These are phyloP conservation scores for Drosophila hamatofila DNA, from an alignment of 2,888 invertebrate species.

Conservation along the genomic window DNA sequence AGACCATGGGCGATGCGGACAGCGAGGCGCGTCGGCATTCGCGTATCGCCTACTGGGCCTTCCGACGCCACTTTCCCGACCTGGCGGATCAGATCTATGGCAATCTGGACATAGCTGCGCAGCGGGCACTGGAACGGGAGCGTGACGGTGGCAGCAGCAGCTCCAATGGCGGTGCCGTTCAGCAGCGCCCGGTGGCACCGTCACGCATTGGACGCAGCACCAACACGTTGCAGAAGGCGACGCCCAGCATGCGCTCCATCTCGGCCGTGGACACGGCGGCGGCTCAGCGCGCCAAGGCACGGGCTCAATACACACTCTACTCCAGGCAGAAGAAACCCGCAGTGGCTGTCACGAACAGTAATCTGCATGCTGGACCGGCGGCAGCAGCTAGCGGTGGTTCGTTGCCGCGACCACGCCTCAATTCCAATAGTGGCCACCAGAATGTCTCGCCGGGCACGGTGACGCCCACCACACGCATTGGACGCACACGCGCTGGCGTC, in stretches of 20 bases:
- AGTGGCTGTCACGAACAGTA: conserved; percentile 36
- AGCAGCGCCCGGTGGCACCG: conserved; percentile 52
- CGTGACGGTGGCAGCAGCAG: conserved; percentile 60
- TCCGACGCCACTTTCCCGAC: conserved; percentile 95
- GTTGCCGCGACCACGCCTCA: conserved; percentile 76
- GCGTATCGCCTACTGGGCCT: conserved; percentile 94
- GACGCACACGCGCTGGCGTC: conserved; percentile 88
- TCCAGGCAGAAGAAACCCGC: conserved; percentile 88
- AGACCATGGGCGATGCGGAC: conserved; percentile 97
- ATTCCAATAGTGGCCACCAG: conserved; percentile 42
- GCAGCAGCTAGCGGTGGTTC: conserved; percentile 66
- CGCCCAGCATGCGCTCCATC: conserved; percentile 91
- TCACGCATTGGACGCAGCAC: conserved; percentile 79
- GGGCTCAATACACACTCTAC: conserved; percentile 93
- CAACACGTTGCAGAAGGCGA: conserved; percentile 74
- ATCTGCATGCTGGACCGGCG: conserved; percentile 20
- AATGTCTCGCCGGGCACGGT: conserved; percentile 72
- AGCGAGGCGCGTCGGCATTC: conserved; percentile 91
- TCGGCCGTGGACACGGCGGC: conserved; percentile 97
- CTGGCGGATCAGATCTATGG: conserved; percentile 94
- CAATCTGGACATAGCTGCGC: conserved; percentile 91
- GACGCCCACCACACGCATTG: conserved; percentile 85
- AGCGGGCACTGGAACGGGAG: conserved; percentile 87
- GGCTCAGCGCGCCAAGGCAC: conserved; percentile 93
- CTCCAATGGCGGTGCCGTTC: conserved; percentile 41